phyloP scores from a whole-genome alignment of 2,888 invertebrate species.

The Apotomis turbidana region DNA sequence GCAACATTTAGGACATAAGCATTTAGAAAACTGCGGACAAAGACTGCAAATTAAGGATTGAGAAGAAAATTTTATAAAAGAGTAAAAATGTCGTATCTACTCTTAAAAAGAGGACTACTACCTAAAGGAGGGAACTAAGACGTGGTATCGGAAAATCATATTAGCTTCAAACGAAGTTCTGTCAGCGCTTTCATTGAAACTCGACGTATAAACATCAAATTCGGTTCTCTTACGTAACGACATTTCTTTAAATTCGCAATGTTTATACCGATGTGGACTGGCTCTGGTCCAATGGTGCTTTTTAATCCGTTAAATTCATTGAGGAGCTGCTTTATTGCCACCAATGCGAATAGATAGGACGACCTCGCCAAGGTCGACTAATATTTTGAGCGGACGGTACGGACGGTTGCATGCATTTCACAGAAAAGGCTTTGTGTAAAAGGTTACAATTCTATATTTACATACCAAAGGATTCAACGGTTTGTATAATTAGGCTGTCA shows the following conservation, averaged over 20 bases:
- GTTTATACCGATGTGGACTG: slow-evolving; percentile 77
- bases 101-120: background rate
- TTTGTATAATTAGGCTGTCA: slow-evolving; percentile 42
- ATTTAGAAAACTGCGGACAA: background rate
- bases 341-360: slow-evolving; percentile 69
- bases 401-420: slow-evolving; percentile 50
- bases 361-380: slow-evolving; percentile 76
- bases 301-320: slow-evolving; percentile 81
- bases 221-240: slow-evolving; percentile 66
- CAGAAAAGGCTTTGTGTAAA: slow-evolving; percentile 51
- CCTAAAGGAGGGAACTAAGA: background rate
- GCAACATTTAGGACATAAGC: background rate
- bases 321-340: slow-evolving; percentile 74
- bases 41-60: background rate
- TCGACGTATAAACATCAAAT: slow-evolving; percentile 35
- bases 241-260: slow-evolving; percentile 77
- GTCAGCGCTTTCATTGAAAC: slow-evolving; percentile 26
- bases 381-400: slow-evolving; percentile 54
- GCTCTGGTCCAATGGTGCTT: slow-evolving; percentile 75
- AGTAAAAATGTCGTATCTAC: background rate
- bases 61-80: background rate
- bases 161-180: slow-evolving; percentile 6
- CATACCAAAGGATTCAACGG: slow-evolving; percentile 33
- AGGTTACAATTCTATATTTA: slow-evolving; percentile 41
- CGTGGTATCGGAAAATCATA: background rate